A percentile compares a stretch with the other conserved stretches of the same genome.
These are phyloP conservation scores for Crossocerus cetratus DNA, from an alignment of 2,888 invertebrate species.

Conservation along the genomic window DNA sequence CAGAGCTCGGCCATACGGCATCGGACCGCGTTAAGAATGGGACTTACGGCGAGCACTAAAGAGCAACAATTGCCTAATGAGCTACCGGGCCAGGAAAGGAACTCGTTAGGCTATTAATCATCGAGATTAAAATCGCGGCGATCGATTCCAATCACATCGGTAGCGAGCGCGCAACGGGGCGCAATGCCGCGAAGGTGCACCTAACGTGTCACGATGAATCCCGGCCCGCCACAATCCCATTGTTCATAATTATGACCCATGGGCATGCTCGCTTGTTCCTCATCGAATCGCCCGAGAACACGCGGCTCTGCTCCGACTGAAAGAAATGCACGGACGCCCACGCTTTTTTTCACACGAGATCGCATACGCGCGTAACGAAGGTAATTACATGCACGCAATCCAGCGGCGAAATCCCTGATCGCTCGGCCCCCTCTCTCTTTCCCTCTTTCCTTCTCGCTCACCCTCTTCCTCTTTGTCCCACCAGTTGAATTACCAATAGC, in stretches of 20 bases:
- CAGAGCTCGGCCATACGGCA: background rate
- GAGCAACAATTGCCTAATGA: background rate
- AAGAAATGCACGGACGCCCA: slow-evolving; percentile 29
- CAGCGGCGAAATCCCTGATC: slow-evolving; percentile 39
- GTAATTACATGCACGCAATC: slow-evolving; percentile 51
- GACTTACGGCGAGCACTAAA: background rate
- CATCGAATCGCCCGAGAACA: slow-evolving; percentile 17
- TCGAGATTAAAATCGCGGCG: background rate
- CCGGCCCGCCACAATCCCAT: slow-evolving; percentile 11
- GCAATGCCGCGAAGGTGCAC: background rate
- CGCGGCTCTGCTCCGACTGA: background rate
- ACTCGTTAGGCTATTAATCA: background rate
- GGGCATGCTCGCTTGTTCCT: slow-evolving; percentile 24
- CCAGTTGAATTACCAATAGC: slow-evolving; percentile 15
- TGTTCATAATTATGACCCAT: slow-evolving; percentile 38
- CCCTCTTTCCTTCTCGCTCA: no score
- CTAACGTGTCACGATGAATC: background rate
- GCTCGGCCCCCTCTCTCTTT: background rate
- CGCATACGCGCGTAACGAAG: slow-evolving; percentile 42
- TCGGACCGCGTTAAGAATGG: background rate
- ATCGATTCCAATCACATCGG: background rate
- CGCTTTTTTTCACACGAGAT: slow-evolving; percentile 18
- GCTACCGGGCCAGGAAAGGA: background rate
- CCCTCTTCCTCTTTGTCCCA: background rate
- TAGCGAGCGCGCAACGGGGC: background rate